A percentile compares a stretch with the other conserved stretches of the same genome.
Conservation (phyloP, 23 tunicate species). For the Trididemnum miniatum region DNA sequence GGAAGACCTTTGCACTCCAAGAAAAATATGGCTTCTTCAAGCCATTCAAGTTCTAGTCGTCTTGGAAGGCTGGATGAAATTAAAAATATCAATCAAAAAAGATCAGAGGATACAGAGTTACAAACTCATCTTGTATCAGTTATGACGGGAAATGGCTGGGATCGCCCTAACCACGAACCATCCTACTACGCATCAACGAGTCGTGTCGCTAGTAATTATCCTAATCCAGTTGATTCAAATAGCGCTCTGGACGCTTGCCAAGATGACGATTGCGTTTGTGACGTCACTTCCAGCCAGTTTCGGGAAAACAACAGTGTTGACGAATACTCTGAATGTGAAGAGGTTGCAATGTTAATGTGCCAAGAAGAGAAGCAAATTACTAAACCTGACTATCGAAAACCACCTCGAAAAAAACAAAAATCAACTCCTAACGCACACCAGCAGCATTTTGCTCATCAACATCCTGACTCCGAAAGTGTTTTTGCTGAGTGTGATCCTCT, state of each 20-base stretch:
- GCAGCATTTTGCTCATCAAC: too few relatives aligned
- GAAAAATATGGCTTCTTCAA: neutral
- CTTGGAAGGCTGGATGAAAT: neutral
- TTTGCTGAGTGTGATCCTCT: slow-evolving; percentile 15
- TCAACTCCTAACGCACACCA: neutral
- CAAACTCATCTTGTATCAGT: too few relatives aligned
- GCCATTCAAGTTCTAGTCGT: neutral
- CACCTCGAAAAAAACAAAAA: neutral
- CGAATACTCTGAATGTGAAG: slow-evolving; percentile 57
- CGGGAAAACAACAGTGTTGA: neutral
- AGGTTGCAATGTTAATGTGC: slow-evolving; percentile 47
- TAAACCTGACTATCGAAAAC: neutral
- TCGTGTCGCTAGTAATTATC: too few relatives aligned
- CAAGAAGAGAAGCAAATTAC: too few relatives aligned
- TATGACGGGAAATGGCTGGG: too few relatives aligned
- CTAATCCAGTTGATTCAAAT: too few relatives aligned
- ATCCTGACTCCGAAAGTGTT: neutral
- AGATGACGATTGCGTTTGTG: neutral
- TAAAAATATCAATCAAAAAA: neutral
- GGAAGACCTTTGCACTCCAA: neutral
- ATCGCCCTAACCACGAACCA: too few relatives aligned
- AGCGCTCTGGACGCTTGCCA: neutral
- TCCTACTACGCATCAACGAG: too few relatives aligned
- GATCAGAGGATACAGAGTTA: too few relatives aligned
- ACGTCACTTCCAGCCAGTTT: neutral